Base-by-base conservation (phyloP, 2,113 vertebrate species). In the Nibea coibor region DNA sequence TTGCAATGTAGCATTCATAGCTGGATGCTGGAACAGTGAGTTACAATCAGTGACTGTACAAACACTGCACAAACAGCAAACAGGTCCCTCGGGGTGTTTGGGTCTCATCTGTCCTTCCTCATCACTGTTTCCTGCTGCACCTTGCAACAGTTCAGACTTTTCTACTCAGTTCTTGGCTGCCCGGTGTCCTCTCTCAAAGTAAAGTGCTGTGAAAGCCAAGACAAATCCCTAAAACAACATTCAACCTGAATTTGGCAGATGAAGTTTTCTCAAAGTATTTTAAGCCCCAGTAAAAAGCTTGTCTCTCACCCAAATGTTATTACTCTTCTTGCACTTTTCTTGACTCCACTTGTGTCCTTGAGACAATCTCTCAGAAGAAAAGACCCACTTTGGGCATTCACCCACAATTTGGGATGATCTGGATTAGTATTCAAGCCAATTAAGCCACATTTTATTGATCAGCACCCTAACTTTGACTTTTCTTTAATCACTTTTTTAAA, bases 41-140 rank as follows among this genome's bases (percentile, higher is more conserved):
- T 15, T 28, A 31, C 14, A 53, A 56, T 85, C 72, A 64, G 61
- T 53, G 43, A 73, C 24, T 72, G 67, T 62, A 51, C 59, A 81
- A 67, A 81, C 57, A 75, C 75, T 45, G 8, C 50, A 78, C 70
- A 51, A 51, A 16, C 51, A 74, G 63, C 51, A 61, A 66, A 80
- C 61, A 53, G 61, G 31, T 65, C 70, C 79, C 70, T 81, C n/a
- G 0, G 76, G 84, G 57, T 26, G 45, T 65, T 61, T 26, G 19
- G 50, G 17, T 64, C 35, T 63, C 47, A 11, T 53, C 62, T 73
- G 66, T 77, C 59, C 51, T 50, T 73, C 28, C 68, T 68, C 72
- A 11, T 64, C 71, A 58, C 28, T 61, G 48, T 80, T 59, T 75
- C 63, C 31, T 43, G 72, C 31, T 43, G 72, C 57, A 35, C 19